Evolutionary conservation across 2,888 invertebrate species (phyloP), one percentile per base, ranked within the genome.

Genomic region (Laothoe populi): DNA sequence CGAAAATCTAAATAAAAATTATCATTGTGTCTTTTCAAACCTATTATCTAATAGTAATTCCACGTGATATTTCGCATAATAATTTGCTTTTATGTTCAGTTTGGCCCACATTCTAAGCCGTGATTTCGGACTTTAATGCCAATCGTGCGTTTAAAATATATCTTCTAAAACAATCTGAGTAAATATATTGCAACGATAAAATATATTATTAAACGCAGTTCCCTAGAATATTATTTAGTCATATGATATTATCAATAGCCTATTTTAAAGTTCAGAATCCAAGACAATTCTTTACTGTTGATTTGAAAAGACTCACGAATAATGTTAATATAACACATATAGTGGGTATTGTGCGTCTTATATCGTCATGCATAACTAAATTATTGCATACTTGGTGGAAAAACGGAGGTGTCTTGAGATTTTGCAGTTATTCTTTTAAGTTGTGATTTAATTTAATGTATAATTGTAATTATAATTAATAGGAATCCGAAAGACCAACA

Each of bases 371-470:
- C 60, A 61, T 61, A 53, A 40, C 60, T 53, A 16, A 49, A 42
- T 61, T 61, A 61, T 42, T 61, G 53, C 40, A 61, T 61, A 61
- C 42, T 61, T 49, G 49, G 42, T 42, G 49, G 19, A 31, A 53
- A 49, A 35, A 31, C 19, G 35, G 16, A 11, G 24, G n/a, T 48
- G 8, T 5, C 5, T 7, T 26, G 4, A 19, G 31, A 19, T 35
- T 19, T 1, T 8, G 16, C 16, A 19, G 35, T 13, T 3, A 19
- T n/a, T n/a, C 26, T 26, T 26, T 26, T 26, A 7, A 7, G 26
- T 26, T 26, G 4, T 7, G 26, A 26, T 26, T 26, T 26, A 7
- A 26, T 26, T 26, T 4, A 26, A 26, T 26, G 26, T 26, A 26
- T 26, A 26, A 26, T 26, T 26, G 26, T 3, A 26, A n/a, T n/a